Base-by-base conservation (phyloP, 2,797 vertebrate genomes). In the Oryzias sinensis region DNA sequence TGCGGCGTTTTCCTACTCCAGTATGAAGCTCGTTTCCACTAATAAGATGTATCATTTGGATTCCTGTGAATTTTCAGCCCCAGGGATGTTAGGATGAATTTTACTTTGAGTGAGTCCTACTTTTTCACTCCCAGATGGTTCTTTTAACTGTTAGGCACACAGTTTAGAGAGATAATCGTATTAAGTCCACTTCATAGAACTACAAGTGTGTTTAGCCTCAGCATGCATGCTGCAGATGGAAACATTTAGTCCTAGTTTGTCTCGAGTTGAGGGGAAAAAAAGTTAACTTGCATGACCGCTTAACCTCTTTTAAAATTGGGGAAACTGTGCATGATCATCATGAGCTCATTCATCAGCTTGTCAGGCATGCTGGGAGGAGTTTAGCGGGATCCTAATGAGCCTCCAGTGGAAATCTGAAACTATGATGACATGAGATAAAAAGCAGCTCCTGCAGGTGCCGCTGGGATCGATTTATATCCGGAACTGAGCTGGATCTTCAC, bases 1-100 rank as follows among this genome's bases (percentile, higher is more conserved):
- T 65, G 53, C 50, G 43, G 40, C 72, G 49, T 68, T 72, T 65
- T 49, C 67, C 29, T 55, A 57, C 64, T 60, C 76, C 75, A 56
- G 65, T 13, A n/a, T 44, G 48, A 49, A 47, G 33, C 68, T 52
- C 46, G 41, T 46, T 56, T 13, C 33, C 22, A 2, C 54, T 56
- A 54, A 70, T 68, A 47, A 62, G 42, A 65, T 65, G 18, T 53
- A 59, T 29, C 14, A 46, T 56, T 70, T 47, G 44, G 58, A 52
- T 47, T 43, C 67, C n/a, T 42, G 22, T 43, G 43, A 75, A 33
- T 55, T 18, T 54, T 62, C 7, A 46, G 53, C 52, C 53, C 14
- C 11, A 13, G 58, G 59, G 49, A 57, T 58, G 43, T 40, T 56
- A 27, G 56, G 49, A 59, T 53, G 24, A 25, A 15, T 55, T 72